Base-by-base conservation (phyloP, 2,888 invertebrate genomes). In the Eumacrocentrus americanus region DNA sequence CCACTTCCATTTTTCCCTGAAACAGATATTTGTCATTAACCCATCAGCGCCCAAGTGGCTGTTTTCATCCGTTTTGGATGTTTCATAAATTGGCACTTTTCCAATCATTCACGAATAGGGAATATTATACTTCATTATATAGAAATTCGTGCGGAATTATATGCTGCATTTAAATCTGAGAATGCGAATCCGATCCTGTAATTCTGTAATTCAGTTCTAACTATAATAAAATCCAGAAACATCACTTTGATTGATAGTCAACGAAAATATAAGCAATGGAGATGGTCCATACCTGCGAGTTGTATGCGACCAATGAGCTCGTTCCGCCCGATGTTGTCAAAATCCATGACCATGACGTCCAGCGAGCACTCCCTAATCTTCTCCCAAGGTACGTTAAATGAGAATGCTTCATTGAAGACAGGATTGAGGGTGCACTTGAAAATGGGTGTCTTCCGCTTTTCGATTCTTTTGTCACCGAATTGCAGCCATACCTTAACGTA, bases 401-500 rank as follows among this genome's bases (percentile, higher is more conserved):
- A 91, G 84, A 97, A 97, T 9, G 94, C 91, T 83, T 96, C 96
- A 83, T 97, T 95, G 86, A 95, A 97, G 62, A 95, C 91, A 0
- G 97, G 97, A 83, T 97, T 95, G 72, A 97, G 85, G 54, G 94
- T 95, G 83, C 94, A 94, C 76, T 93, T 94, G 82, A 93, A 94
- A 77, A 95, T 92, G 64, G 94, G 94, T 55, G 96, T 97, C 86
- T 96, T 96, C 82, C 94, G 90, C 78, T 97, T 97, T 83, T 97
- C 96, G 72, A 96, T 91, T 71, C 94, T 89, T 74, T 95, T 95
- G 79, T 95, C 95, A 35, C 95, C 95, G 76, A 95, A 95, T 75
- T 95, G 94, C 46, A 97, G 88, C 96, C 96, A 97, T 11, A 97
- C 93, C 82, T 97, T 97, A n/a, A 96, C 96, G 83, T 97, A 97